Evolutionary conservation across 2,888 invertebrate genomes (phyloP).

Genomic region (Odontothrips loti): DNA sequence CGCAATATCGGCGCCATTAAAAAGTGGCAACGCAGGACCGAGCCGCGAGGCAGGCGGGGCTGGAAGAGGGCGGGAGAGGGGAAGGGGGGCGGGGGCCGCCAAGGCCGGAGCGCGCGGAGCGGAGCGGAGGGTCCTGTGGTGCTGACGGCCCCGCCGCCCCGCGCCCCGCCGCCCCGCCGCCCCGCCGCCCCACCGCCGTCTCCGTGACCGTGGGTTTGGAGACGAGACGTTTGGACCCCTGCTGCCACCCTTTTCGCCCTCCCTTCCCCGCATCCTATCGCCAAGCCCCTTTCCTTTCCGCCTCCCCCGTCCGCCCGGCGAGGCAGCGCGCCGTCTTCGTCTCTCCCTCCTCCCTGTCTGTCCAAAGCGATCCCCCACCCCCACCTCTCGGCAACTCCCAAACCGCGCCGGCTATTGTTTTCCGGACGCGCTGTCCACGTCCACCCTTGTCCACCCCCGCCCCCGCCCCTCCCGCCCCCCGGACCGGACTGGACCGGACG

Average conservation of each 20-base stretch:
- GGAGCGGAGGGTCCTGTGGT: slow-evolving; percentile 21
- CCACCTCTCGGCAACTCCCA: slow-evolving; percentile 31
- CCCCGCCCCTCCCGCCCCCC: slow-evolving; percentile 35
- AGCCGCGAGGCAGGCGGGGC: slow-evolving; percentile 6
- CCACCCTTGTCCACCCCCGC: slow-evolving; percentile 30
- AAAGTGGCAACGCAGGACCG: slow-evolving; percentile 3
- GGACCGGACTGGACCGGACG: slow-evolving; percentile 32
- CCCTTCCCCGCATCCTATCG: too few relatives aligned
- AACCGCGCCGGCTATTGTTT: slow-evolving; percentile 6
- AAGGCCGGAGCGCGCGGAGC: too few relatives aligned
- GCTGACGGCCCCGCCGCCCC: slow-evolving; percentile 30
- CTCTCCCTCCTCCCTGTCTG: slow-evolving; percentile 11
- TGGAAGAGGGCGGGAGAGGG: slow-evolving; percentile 34
- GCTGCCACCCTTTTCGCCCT: slow-evolving; percentile 36
- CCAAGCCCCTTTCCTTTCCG: not conserved
- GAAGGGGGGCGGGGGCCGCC: slow-evolving; percentile 23
- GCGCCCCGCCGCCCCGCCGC: not conserved
- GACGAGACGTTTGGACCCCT: not conserved
- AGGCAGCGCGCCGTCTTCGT: too few relatives aligned
- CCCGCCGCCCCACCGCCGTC: not conserved
- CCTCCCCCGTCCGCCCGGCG: too few relatives aligned
- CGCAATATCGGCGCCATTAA: not conserved
- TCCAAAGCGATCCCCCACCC: not conserved
- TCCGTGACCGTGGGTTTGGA: too few relatives aligned
- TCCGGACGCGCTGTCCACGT: slow-evolving; percentile 42